Base-by-base conservation (phyloP, 2,797 vertebrate genomes). In the Orestias chungarensis region DNA sequence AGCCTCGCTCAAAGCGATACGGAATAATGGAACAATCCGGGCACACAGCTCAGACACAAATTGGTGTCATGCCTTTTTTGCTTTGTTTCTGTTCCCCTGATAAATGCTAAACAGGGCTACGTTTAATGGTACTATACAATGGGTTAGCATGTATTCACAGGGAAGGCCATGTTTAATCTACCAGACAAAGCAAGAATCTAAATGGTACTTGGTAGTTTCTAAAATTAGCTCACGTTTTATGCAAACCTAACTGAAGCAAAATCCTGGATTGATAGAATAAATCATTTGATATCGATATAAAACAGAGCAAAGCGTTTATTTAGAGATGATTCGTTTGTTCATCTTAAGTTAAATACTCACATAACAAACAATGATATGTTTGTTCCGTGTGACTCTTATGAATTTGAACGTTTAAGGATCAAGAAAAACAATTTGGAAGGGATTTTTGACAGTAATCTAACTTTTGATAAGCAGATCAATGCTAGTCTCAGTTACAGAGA, bases 1-100 rank as follows among this genome's bases (percentile, higher is more conserved):
- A 61, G 42, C 66, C 55, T 38, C 71, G 80, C 66, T 70, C 66
- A 76, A 82, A 83, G 85, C 3, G 68, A 72, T 31, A 57, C 59
- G 64, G 68, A 73, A 74, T 55, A 11, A 67, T 20, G 7, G 23
- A 33, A 27, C n/a, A 3, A 23, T 55, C 55, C 50, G 64, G 52
- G 49, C 38, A 9, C 66, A 62, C 76, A 61, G 44, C 29, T 18
- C 64, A 62, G 49, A 71, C 59, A 49, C 62, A 74, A 72, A 86
- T 31, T 74, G 57, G 79, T 77, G 52, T 46, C 38, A 64, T 42
- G 73, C 74, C 66, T 78, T 50, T n/a, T 27, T 68, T 17, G 38
- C 33, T 44, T 44, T 57, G 27, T 38, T 14, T 50, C 44, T 59
- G 33, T 44, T 33, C 59, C 14, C 25, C 15, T 27, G 8, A 43